Conservation (phyloP, 2,888 invertebrate genomes). For the Melanargia galathea region DNA sequence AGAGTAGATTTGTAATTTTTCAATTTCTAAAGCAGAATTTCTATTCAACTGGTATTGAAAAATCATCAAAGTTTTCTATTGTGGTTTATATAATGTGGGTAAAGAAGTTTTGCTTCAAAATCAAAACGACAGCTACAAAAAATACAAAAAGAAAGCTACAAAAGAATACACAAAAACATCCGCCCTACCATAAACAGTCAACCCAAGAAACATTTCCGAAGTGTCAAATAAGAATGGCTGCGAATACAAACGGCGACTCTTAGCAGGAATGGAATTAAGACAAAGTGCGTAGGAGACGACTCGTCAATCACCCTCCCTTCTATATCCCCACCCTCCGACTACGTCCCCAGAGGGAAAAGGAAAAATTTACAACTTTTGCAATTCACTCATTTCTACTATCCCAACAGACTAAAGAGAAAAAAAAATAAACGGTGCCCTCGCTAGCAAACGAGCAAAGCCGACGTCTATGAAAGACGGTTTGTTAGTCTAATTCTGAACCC, state of each 20-base stretch:
- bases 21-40: too few relatives aligned
- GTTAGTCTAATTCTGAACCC: too few relatives aligned
- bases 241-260: slow-evolving; percentile 31
- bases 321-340: slow-evolving; percentile 21
- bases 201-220: slow-evolving; percentile 2
- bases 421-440: not conserved
- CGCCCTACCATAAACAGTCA: not conserved
- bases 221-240: slow-evolving; percentile 20
- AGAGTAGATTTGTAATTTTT: too few relatives aligned
- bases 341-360: slow-evolving; percentile 30
- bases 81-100: too few relatives aligned
- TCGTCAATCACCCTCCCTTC: slow-evolving; percentile 51
- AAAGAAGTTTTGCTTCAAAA: not conserved
- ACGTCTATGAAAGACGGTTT: too few relatives aligned
- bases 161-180: slow-evolving; percentile 8
- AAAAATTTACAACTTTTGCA: slow-evolving; percentile 45
- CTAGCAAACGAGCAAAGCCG: not conserved
- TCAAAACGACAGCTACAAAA: not conserved
- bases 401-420: slow-evolving; percentile 19
- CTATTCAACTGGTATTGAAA: not conserved
- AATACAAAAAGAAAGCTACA: slow-evolving; percentile 9
- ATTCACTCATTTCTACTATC: slow-evolving; percentile 37
- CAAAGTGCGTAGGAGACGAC: slow-evolving; percentile 44
- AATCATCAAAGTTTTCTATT: not conserved
- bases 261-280: slow-evolving; percentile 53